Percentiles rank a stretch among this genome's conserved stretches.
These are phyloP conservation scores for Himalopsyche kuldschensis DNA, from an alignment of 2,888 invertebrate genomes.

Conservation along the genomic window DNA sequence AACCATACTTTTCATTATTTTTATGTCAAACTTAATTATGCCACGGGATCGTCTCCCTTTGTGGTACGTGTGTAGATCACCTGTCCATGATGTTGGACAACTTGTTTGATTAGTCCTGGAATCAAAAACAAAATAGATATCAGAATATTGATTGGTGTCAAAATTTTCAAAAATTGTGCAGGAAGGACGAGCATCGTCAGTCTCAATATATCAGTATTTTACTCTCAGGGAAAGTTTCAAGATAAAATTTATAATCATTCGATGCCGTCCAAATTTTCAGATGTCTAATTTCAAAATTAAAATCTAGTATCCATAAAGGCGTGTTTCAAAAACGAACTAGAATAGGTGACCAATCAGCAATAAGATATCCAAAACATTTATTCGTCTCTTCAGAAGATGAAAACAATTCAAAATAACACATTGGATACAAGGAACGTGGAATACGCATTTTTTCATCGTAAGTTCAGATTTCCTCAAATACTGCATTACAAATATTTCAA, in stretches of 20 bases:
- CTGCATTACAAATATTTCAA: too few relatives aligned
- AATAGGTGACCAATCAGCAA: too few relatives aligned
- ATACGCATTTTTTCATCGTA: too few relatives aligned
- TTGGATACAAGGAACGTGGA: too few relatives aligned
- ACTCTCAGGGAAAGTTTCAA: constrained; percentile 44
- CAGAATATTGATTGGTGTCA: background rate
- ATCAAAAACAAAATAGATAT: constrained; percentile 29
- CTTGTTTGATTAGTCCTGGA: constrained; percentile 90
- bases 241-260: constrained; percentile 43
- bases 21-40: constrained; percentile 53
- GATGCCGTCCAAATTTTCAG: constrained; percentile 15
- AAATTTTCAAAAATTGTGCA: background rate
- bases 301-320: too few relatives aligned
- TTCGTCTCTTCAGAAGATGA: too few relatives aligned
- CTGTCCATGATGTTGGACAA: constrained; percentile 95
- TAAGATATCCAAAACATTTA: too few relatives aligned
- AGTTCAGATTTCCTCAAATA: too few relatives aligned
- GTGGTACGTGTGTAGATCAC: constrained; percentile 96
- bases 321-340: too few relatives aligned
- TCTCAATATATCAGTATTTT: constrained; percentile 65
- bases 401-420: too few relatives aligned
- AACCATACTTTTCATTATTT: constrained; percentile 22
- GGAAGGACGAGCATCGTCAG: constrained; percentile 46
- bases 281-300: too few relatives aligned
- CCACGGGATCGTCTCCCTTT: constrained; percentile 86